A percentile compares a stretch with the other conserved stretches of the same genome.
Evolutionary conservation across 2,797 vertebrate species (phyloP).

Genomic region (Notamacropus eugenii): DNA sequence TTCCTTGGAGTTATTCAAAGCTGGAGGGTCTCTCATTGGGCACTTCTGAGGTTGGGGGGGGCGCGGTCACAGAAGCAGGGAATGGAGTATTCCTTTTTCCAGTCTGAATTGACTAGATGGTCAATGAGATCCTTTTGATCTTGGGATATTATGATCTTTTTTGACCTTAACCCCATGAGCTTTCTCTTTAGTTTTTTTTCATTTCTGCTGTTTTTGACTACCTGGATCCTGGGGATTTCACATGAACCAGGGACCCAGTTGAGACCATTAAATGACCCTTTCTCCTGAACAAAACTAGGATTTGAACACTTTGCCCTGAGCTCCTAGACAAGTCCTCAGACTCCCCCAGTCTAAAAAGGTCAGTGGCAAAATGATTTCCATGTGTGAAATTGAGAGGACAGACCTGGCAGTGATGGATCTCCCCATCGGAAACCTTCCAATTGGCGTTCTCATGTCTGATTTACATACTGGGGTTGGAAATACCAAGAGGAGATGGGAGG

Average conservation of each 20-base stretch:
- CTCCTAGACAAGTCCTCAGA: not conserved
- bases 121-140: not conserved
- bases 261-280: not conserved
- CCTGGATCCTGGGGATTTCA: too few relatives aligned
- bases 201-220: not conserved
- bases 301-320: accelerated
- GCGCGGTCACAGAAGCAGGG: too few relatives aligned
- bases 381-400: not conserved
- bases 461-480: not conserved
- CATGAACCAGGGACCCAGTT: accelerated
- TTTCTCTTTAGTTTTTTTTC: not conserved
- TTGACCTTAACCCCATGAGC: not conserved
- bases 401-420: not conserved
- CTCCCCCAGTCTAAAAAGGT: not conserved
- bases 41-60: not conserved
- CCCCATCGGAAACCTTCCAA: not conserved
- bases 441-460: accelerated
- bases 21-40: not conserved
- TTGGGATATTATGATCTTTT: not conserved
- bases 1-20: not conserved
- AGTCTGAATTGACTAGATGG: not conserved
- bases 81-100: not conserved
- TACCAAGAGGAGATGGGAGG: not conserved
- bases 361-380: not conserved
- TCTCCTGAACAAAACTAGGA: not conserved